Conservation (phyloP, 2,888 invertebrate genomes). For the Onchidella celtica region DNA sequence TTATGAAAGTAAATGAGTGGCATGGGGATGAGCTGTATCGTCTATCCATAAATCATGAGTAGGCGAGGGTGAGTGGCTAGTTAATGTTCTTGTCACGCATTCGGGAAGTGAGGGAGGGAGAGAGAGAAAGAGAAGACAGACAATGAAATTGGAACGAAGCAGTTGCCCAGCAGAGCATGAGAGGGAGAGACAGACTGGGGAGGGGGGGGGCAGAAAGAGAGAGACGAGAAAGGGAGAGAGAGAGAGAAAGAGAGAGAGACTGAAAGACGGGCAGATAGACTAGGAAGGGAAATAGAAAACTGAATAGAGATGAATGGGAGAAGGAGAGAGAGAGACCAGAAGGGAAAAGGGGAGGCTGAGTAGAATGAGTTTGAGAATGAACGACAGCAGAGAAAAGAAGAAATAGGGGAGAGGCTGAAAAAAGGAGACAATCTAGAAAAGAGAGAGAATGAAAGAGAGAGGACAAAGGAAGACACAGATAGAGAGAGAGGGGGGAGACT, state of each 20-base stretch:
- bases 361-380: slow-evolving; percentile 31
- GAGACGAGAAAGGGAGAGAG: background rate
- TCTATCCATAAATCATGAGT: no score
- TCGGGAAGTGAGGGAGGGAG: slow-evolving; percentile 26
- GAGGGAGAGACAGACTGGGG: background rate
- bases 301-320: slow-evolving; percentile 2
- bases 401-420: no score
- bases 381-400: background rate
- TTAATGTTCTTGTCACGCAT: no score
- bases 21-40: no score
- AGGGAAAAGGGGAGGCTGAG: slow-evolving; percentile 42
- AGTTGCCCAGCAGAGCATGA: no score
- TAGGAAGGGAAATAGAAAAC: background rate
- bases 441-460: no score
- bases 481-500: no score
- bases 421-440: no score
- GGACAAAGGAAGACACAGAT: no score
- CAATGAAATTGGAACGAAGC: background rate
- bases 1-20: no score
- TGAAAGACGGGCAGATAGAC: background rate
- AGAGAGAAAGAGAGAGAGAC: background rate
- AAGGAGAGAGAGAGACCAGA: slow-evolving; percentile 45
- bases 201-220: slow-evolving; percentile 3
- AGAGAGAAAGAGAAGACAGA: slow-evolving; percentile 24
- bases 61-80: no score